These are phyloP conservation scores for Aricia agestis DNA, from an alignment of 1,140 invertebrate genomes.

Conservation along the genomic window DNA sequence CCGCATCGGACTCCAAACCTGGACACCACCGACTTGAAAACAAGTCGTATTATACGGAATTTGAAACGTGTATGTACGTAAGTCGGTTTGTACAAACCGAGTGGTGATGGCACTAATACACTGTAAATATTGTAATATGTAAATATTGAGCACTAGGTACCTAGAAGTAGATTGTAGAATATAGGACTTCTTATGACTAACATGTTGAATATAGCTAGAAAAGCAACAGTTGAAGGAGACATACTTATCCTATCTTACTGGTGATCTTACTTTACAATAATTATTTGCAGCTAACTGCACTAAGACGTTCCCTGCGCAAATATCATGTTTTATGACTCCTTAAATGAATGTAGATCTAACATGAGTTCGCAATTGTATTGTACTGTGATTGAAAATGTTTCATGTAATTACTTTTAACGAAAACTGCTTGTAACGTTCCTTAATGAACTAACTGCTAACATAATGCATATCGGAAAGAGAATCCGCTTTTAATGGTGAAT, in stretches of 20 bases:
- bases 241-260: too few species aligned
- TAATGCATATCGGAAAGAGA: neutral
- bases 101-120: constrained; percentile 24
- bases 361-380: neutral
- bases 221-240: too few species aligned
- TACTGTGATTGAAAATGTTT: neutral
- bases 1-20: constrained; percentile 45
- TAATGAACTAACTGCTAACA: neutral
- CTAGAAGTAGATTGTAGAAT: constrained; percentile 11
- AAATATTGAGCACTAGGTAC: constrained; percentile 32
- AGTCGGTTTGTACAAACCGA: constrained; percentile 31
- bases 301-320: too few species aligned
- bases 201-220: too few species aligned
- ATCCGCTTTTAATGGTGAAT: neutral
- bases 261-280: too few species aligned
- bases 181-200: too few species aligned
- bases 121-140: constrained; percentile 26
- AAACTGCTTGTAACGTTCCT: neutral
- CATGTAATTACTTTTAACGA: neutral
- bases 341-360: too few species aligned
- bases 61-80: constrained; percentile 71
- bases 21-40: constrained; percentile 49
- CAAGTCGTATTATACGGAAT: constrained; percentile 55
- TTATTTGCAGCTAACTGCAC: too few species aligned
- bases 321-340: too few species aligned